Percentiles rank a stretch among this genome's conserved stretches.
Evolutionary conservation across 2,888 invertebrate genomes (phyloP).

Genomic region (Marasmarcha lunaedactyla): DNA sequence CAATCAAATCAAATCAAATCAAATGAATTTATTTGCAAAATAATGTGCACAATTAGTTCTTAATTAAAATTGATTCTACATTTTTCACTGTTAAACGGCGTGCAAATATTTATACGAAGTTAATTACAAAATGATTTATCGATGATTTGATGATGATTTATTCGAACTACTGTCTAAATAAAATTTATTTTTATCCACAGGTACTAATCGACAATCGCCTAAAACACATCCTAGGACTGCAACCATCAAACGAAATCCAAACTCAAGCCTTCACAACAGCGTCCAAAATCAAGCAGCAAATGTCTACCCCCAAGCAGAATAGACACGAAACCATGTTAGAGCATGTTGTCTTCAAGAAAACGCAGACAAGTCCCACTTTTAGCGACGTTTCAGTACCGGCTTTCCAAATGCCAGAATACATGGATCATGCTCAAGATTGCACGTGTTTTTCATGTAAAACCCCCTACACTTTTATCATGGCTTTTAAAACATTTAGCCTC

Average conservation of each 20-base stretch:
- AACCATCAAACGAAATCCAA: conserved; percentile 23
- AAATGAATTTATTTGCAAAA: too few relatives aligned
- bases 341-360: conserved; percentile 12
- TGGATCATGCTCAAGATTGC: conserved; percentile 29
- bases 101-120: too few relatives aligned
- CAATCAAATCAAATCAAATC: too few relatives aligned
- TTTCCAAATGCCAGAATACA: conserved; percentile 30
- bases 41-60: too few relatives aligned
- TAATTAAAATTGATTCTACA: too few relatives aligned
- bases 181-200: conserved; percentile 27
- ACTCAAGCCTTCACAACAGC: not conserved
- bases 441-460: conserved; percentile 33
- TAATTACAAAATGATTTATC: too few relatives aligned
- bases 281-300: conserved; percentile 4
- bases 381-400: conserved; percentile 19
- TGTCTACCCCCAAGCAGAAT: conserved; percentile 27
- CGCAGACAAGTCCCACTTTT: conserved; percentile 26
- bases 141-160: too few relatives aligned
- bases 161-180: too few relatives aligned
- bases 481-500: conserved; percentile 24
- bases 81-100: too few relatives aligned
- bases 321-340: conserved; percentile 11
- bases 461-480: conserved; percentile 23
- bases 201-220: conserved; percentile 40
- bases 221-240: conserved; percentile 38